Percentiles rank a stretch among this genome's conserved stretches.
Conservation (phyloP, 2,113 vertebrate species). For the Poeciliopsis prolifica region DNA sequence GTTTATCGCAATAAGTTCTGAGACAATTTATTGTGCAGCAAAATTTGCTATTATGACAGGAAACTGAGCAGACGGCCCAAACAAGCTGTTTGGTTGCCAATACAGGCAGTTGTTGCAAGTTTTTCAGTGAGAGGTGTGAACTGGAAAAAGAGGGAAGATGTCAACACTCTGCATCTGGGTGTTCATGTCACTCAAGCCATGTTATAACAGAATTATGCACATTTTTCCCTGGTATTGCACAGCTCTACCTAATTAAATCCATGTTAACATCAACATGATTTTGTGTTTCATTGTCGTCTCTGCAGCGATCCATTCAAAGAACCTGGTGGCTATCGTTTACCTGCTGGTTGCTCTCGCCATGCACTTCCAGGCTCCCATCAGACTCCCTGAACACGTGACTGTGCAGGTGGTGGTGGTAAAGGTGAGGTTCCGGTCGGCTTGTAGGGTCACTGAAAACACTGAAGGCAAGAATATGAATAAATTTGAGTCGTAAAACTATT, state of each 20-base stretch:
- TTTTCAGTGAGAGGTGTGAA: too few relatives aligned
- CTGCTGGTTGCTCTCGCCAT: slow-evolving; percentile 90
- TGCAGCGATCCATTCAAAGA: slow-evolving; percentile 94
- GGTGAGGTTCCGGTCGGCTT: slow-evolving; percentile 75
- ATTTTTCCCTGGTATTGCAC: neutral
- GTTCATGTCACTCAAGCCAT: neutral
- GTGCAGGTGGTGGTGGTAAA: slow-evolving; percentile 92
- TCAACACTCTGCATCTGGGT: neutral
- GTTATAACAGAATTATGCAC: neutral
- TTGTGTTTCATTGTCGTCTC: neutral
- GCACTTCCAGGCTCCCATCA: slow-evolving; percentile 92
- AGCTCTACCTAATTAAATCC: neutral
- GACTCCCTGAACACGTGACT: slow-evolving; percentile 91
- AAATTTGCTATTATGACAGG: too few relatives aligned
- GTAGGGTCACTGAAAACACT: neutral
- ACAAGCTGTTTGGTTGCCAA: neutral
- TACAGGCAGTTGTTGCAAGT: neutral
- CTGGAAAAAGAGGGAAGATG: too few relatives aligned
- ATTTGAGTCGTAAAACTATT: neutral
- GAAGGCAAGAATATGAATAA: neutral
- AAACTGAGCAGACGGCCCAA: too few relatives aligned
- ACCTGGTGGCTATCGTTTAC: slow-evolving; percentile 89
- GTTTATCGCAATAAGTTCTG: too few relatives aligned
- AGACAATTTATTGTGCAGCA: too few relatives aligned
- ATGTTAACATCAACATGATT: neutral